Percentiles rank a stretch among this genome's conserved stretches.
These are phyloP conservation scores for Apteryx owenii DNA, from an alignment of 2,113 vertebrate genomes.

Conservation along the genomic window DNA sequence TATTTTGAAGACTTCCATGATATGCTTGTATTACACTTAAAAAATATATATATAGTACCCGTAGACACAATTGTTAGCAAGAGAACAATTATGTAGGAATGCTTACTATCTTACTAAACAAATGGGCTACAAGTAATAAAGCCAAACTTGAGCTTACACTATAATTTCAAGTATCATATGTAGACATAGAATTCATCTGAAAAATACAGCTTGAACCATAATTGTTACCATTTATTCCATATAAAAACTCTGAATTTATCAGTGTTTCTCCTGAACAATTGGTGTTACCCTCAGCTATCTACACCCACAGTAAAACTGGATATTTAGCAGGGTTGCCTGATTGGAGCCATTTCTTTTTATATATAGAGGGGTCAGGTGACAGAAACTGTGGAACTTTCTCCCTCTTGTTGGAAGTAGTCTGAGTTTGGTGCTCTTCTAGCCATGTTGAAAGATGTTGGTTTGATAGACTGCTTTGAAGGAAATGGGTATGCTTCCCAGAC, in stretches of 20 bases:
- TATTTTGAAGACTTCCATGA: neutral
- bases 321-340: neutral
- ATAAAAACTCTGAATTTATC: neutral
- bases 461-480: neutral
- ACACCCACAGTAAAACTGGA: too few relatives aligned
- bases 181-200: neutral
- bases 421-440: neutral
- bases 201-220: fast-evolving
- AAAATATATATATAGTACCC: neutral
- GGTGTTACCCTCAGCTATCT: neutral
- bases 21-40: neutral
- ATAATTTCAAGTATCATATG: neutral
- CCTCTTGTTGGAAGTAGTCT: neutral
- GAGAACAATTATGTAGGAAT: neutral
- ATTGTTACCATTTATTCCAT: neutral
- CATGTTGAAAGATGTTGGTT: neutral
- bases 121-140: neutral
- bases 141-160: neutral
- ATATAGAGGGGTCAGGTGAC: neutral
- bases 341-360: fast-evolving
- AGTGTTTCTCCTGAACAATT: neutral
- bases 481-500: neutral
- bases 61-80: neutral
- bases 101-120: neutral
- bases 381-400: neutral